Evolutionary conservation across 2,113 vertebrate species (phyloP).

Genomic region (Nannospalax galili): DNA sequence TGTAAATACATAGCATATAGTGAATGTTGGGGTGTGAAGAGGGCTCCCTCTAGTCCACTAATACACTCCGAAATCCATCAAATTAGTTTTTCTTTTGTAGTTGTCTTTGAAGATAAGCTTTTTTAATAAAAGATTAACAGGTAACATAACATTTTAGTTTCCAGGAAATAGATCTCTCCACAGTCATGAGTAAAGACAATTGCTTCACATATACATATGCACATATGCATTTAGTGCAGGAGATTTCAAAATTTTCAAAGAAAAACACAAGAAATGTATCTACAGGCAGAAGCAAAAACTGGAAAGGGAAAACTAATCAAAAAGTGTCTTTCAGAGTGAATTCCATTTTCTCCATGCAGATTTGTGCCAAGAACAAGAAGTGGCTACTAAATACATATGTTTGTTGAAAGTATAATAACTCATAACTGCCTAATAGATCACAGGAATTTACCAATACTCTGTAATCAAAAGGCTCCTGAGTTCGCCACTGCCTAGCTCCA

Average conservation of each 20-base stretch:
- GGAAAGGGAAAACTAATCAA: slow-evolving; percentile 22
- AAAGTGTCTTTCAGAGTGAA: not conserved
- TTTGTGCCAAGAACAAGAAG: slow-evolving; percentile 49
- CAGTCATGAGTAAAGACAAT: not conserved
- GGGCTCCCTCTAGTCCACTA: not conserved
- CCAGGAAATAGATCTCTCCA: slow-evolving; percentile 49
- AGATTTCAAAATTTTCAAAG: slow-evolving; percentile 4
- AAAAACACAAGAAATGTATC: not conserved
- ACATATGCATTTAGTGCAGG: slow-evolving; percentile 33
- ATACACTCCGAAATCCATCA: not conserved
- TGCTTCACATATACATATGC: slow-evolving; percentile 33
- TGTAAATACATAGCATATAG: not conserved
- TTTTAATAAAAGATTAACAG: not conserved
- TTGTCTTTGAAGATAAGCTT: slow-evolving; percentile 51
- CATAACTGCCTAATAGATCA: not conserved
- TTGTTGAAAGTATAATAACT: slow-evolving; percentile 58
- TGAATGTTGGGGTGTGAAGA: not conserved
- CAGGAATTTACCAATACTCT: slow-evolving; percentile 46
- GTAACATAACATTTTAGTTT: slow-evolving; percentile 35
- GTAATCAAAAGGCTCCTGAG: slow-evolving; percentile 58
- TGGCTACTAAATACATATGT: not conserved
- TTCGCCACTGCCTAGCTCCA: slow-evolving; percentile 55
- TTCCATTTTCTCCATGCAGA: not conserved
- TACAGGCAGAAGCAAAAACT: not conserved
- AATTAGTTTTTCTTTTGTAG: slow-evolving; percentile 25